phyloP scores from a whole-genome alignment of 2,797 vertebrate genomes.

The Myripristis jacobus region DNA sequence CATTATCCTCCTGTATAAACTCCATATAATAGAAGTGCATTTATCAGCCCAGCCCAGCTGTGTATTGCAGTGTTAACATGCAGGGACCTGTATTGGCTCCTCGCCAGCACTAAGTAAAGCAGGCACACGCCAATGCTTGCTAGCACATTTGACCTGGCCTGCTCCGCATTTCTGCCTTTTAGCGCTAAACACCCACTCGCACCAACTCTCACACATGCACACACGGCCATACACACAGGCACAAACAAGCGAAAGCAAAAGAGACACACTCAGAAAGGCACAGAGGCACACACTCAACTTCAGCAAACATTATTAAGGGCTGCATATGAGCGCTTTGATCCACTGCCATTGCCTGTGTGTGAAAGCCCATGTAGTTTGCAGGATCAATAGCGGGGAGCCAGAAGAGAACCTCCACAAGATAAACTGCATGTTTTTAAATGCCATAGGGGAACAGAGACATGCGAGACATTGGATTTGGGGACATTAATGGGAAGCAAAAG shows the following conservation, averaged over 20 bases:
- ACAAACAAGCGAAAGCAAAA: slow-evolving; percentile 18
- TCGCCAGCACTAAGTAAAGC: slow-evolving; percentile 16
- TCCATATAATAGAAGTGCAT: not conserved
- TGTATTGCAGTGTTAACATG: slow-evolving; percentile 45
- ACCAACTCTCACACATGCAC: slow-evolving; percentile 1
- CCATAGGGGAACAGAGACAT: not conserved
- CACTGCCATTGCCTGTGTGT: slow-evolving; percentile 17
- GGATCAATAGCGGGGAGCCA: slow-evolving; percentile 45
- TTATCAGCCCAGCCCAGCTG: slow-evolving; percentile 31
- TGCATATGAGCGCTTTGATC: slow-evolving; percentile 41
- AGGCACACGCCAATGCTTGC: slow-evolving; percentile 52
- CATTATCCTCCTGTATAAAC: slow-evolving; percentile 1
- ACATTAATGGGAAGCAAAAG: not conserved
- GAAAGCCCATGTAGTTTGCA: slow-evolving; percentile 18
- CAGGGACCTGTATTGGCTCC: slow-evolving; percentile 49
- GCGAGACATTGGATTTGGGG: not conserved
- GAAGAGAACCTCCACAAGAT: slow-evolving; percentile 21
- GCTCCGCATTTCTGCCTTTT: slow-evolving; percentile 40
- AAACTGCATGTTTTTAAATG: slow-evolving; percentile 12
- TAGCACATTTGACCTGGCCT: slow-evolving; percentile 40
- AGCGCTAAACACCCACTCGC: slow-evolving; percentile 26
- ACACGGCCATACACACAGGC: not conserved
- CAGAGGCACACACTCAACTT: not conserved
- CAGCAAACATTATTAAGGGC: slow-evolving; percentile 40
- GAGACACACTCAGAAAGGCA: not conserved